Evolutionary conservation across 2,888 invertebrate genomes (phyloP).

Genomic region (Nymphalis polychloros): DNA sequence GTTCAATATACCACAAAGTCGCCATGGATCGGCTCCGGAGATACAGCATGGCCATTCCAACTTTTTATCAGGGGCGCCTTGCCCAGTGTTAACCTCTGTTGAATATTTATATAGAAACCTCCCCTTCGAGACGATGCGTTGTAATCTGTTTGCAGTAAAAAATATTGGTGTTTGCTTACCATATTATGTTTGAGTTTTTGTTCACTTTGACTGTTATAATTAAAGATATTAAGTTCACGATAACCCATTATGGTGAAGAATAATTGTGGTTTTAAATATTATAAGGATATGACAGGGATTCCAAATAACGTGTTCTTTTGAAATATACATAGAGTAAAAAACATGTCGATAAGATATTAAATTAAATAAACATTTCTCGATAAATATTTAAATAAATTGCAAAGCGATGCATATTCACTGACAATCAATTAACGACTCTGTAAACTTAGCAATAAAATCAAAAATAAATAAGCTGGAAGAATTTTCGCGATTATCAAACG

Average conservation of each 20-base stretch:
- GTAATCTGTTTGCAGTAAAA: constrained; percentile 54
- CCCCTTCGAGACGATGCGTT: constrained; percentile 36
- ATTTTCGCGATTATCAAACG: too few relatives aligned
- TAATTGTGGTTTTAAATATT: too few relatives aligned
- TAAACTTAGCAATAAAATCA: too few relatives aligned
- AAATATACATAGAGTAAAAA: too few relatives aligned
- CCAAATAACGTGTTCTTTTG: too few relatives aligned
- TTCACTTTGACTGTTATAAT: constrained; percentile 1
- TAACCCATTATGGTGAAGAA: background rate
- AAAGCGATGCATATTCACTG: too few relatives aligned
- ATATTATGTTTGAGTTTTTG: constrained; percentile 21
- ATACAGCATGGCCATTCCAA: constrained; percentile 30
- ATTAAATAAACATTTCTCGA: too few relatives aligned
- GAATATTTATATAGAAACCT: constrained; percentile 64
- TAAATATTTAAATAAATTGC: too few relatives aligned
- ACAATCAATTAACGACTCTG: too few relatives aligned
- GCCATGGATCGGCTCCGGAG: constrained; percentile 22
- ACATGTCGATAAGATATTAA: too few relatives aligned
- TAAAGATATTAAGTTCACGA: constrained; percentile 7
- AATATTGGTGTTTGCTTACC: constrained; percentile 34
- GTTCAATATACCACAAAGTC: constrained; percentile 23
- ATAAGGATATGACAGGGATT: too few relatives aligned
- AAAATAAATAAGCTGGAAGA: too few relatives aligned
- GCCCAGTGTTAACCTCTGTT: constrained; percentile 58
- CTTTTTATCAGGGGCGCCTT: constrained; percentile 56